Evolutionary conservation across 2,113 vertebrate genomes (phyloP).

Genomic region (Alectura lathami): DNA sequence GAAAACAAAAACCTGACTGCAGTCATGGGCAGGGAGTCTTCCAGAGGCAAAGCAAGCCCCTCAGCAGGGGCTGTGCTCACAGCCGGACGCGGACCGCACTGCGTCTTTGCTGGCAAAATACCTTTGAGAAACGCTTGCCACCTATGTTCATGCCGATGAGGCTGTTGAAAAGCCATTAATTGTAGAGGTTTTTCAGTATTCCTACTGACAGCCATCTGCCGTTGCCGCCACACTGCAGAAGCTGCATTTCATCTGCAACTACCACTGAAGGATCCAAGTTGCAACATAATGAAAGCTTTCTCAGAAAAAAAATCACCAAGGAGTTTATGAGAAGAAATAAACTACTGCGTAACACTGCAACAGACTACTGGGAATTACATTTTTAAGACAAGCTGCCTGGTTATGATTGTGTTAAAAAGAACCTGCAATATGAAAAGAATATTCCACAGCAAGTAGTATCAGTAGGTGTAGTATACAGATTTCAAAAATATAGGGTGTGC

Average conservation of each 20-base stretch:
- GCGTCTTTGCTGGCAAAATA: background rate
- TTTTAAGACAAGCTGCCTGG: background rate
- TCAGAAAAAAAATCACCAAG: background rate
- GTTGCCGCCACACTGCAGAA: background rate
- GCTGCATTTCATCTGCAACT: background rate
- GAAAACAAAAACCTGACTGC: too few species aligned
- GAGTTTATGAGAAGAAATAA: background rate
- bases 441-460: background rate
- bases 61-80: too few species aligned
- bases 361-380: background rate
- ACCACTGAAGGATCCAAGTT: background rate
- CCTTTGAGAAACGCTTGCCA: background rate
- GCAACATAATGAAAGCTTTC: background rate
- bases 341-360: background rate
- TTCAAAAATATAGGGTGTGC: background rate
- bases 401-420: background rate
- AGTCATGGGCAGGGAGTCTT: background rate
- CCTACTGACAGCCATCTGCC: rapidly evolving
- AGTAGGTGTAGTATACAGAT: background rate
- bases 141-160: too few species aligned
- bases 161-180: background rate
- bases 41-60: too few species aligned
- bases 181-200: background rate
- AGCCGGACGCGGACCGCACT: background rate
- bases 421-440: background rate